Base-by-base conservation (phyloP, 2,113 vertebrate genomes). In the Myrmophylax atrothorax region DNA sequence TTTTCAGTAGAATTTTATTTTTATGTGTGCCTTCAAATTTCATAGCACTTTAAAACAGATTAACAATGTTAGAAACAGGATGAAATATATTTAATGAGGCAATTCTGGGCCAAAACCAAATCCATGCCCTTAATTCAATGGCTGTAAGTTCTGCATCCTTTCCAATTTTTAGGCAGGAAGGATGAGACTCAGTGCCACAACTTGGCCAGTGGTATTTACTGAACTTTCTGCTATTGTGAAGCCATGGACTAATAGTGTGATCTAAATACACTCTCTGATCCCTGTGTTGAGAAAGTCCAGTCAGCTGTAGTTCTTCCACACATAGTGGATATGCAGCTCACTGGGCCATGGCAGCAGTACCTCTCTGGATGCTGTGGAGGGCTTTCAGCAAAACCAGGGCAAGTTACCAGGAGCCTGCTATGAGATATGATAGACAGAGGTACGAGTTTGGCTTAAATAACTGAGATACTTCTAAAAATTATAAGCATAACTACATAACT, bases 41-140 rank as follows among this genome's bases (percentile, higher is more conserved):
- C 56, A 52, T 62, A 95, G 74, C 92, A 94, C 76, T 97, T 95
- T 64, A 84, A 84, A 91, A 69, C 37, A 95, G 91, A 96, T 94
- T 86, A 92, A 96, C 90, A 92, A 40, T 81, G 76, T 90, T 73
- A 95, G 80, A 96, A 95, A 78, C 87, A 92, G 67, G 76, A 38
- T 84, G 84, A 96, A 96, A 94, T 84, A 83, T 50, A 94, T 52
- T 84, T 97, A 93, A 97, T 38, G 46, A 96, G 84, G 58, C 37
- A 90, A 84, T 96, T 97, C 82, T 85, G 40, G 95, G 63, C 33
- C 67, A 91, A 93, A 97, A 91, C 76, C 25, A 35, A 87, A 75
- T 87, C 50, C 84, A 86, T 47, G 22, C 50, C 82, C 67, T 96
- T 91, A 93, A 91, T 85, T 92, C 60, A 47, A 24, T 25, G 16